These are phyloP conservation scores for Scophthalmus maximus DNA, from an alignment of 2,113 vertebrate genomes.

Conservation along the genomic window DNA sequence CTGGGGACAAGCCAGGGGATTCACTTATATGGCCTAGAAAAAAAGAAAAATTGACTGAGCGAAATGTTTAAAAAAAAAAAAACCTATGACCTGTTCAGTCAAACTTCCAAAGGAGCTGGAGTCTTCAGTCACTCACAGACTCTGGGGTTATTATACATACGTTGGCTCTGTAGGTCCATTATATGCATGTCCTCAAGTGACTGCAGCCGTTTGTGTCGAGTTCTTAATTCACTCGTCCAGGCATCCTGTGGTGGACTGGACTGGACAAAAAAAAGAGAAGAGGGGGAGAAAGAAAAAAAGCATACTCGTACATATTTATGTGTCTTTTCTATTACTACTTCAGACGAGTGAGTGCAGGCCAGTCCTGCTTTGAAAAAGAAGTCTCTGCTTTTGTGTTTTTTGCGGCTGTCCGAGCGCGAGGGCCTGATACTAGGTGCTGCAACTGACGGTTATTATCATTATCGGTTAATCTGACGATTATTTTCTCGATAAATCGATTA, in stretches of 20 bases:
- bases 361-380: slow-evolving; percentile 52
- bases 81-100: slow-evolving; percentile 63
- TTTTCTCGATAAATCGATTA: no score
- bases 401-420: no score
- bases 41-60: slow-evolving; percentile 72
- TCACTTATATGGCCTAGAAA: slow-evolving; percentile 86
- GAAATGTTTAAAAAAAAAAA: slow-evolving; percentile 85
- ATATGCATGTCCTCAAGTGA: slow-evolving; percentile 6
- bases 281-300: not conserved
- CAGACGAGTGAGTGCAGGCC: slow-evolving; percentile 51
- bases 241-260: slow-evolving; percentile 13
- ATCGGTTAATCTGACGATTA: no score
- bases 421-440: no score
- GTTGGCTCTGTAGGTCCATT: slow-evolving; percentile 20
- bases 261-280: slow-evolving; percentile 2
- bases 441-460: no score
- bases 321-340: slow-evolving; percentile 54
- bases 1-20: slow-evolving; percentile 81
- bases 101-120: slow-evolving; percentile 20
- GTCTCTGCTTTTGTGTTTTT: slow-evolving; percentile 18
- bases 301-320: slow-evolving; percentile 56
- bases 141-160: slow-evolving; percentile 7
- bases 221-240: slow-evolving; percentile 40
- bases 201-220: slow-evolving; percentile 46
- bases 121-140: slow-evolving; percentile 12